Conservation (phyloP, 2,113 vertebrate genomes). For the Tragelaphus strepsiceros region DNA sequence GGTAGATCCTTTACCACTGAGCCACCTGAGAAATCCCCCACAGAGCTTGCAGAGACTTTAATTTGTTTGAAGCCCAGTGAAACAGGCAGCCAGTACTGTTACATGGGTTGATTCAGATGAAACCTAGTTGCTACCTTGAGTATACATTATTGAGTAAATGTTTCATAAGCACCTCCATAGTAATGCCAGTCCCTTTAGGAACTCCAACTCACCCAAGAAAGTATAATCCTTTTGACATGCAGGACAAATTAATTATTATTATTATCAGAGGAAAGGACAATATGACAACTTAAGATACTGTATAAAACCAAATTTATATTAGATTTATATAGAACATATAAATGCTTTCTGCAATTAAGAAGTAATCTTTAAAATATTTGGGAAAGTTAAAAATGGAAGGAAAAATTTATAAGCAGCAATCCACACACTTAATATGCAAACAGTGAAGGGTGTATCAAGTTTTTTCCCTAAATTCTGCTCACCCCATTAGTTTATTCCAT, state of each 20-base stretch:
- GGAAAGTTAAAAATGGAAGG: neutral
- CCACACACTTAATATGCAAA: neutral
- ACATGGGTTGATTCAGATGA: neutral
- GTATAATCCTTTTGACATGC: neutral
- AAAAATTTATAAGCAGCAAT: neutral
- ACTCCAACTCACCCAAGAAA: neutral
- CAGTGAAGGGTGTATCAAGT: neutral
- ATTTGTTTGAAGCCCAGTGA: neutral
- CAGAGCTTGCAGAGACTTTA: neutral
- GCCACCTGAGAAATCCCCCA: neutral
- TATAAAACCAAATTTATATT: neutral
- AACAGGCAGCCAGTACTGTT: neutral
- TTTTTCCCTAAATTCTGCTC: neutral
- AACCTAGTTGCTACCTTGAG: neutral
- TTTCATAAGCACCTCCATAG: neutral
- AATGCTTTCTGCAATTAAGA: neutral
- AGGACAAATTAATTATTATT: neutral
- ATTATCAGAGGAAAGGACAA: neutral
- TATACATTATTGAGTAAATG: neutral
- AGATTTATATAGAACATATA: neutral
- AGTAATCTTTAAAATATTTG: neutral
- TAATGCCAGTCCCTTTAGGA: neutral
- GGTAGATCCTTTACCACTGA: neutral
- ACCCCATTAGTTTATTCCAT: neutral
- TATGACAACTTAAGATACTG: neutral